These are phyloP conservation scores for Julus scanicus DNA, from an alignment of 2,888 invertebrate species.

Conservation along the genomic window DNA sequence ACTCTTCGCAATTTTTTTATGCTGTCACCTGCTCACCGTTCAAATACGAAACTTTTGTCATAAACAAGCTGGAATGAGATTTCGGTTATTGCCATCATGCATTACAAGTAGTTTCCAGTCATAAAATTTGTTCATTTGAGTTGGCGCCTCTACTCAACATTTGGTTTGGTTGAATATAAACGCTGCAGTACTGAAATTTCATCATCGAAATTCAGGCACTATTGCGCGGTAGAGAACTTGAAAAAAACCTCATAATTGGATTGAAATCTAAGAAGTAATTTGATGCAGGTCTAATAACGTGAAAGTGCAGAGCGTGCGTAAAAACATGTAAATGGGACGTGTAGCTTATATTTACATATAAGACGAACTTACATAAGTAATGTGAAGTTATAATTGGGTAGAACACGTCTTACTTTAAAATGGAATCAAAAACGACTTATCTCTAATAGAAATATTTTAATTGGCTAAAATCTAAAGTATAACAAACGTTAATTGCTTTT, in stretches of 20 bases:
- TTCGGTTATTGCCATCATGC: constrained; percentile 44
- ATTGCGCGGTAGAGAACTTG: background rate
- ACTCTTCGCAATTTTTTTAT: constrained; percentile 7
- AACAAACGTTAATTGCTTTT: no score
- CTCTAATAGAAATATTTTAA: no score
- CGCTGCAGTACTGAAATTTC: background rate
- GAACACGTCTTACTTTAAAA: no score
- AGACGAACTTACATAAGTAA: background rate
- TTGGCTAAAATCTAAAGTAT: no score
- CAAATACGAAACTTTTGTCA: constrained; percentile 39
- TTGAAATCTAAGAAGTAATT: constrained; percentile 43
- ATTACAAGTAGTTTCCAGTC: constrained; percentile 36
- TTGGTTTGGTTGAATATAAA: background rate
- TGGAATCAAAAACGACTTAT: no score
- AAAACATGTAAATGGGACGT: background rate
- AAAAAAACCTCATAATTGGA: constrained; percentile 31
- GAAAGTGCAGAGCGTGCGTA: background rate
- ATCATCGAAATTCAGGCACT: background rate
- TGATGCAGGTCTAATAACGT: background rate
- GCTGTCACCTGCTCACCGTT: constrained; percentile 25
- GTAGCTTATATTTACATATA: background rate
- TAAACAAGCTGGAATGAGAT: constrained; percentile 47
- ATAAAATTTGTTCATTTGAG: constrained; percentile 45
- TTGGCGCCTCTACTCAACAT: background rate
- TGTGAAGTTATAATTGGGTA: background rate